These are phyloP conservation scores for Thripadectes ignobilis DNA, from an alignment of 2,797 vertebrate species.

Conservation along the genomic window DNA sequence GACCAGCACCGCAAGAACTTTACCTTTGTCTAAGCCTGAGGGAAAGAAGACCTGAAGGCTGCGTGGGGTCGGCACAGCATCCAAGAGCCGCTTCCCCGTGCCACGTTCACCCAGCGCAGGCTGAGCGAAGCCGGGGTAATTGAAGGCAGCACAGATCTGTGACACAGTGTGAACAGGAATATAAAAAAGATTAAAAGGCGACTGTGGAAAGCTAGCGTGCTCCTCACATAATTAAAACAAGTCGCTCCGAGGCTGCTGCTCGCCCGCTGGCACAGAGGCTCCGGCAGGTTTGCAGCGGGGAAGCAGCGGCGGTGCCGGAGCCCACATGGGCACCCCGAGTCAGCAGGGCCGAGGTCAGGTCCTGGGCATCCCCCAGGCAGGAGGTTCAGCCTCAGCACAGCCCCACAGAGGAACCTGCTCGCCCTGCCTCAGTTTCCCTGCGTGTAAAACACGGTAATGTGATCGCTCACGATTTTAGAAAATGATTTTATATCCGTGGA, in stretches of 20 bases:
- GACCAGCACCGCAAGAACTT: background rate
- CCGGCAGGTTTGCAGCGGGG: background rate
- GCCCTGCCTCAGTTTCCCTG: background rate
- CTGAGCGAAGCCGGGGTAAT: background rate
- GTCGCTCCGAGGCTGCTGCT: constrained; percentile 34
- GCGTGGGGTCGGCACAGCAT: fast-evolving
- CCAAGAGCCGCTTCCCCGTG: background rate
- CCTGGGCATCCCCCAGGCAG: too few species aligned
- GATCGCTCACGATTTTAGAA: background rate
- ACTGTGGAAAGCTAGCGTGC: constrained; percentile 58
- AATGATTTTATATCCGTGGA: background rate
- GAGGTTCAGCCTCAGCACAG: background rate
- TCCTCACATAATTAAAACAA: constrained; percentile 60
- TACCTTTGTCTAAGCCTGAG: background rate
- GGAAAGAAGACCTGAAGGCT: background rate
- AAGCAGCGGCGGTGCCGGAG: background rate
- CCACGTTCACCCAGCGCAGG: background rate
- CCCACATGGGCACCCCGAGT: background rate
- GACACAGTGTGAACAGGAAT: constrained; percentile 53
- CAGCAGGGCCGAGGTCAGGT: background rate
- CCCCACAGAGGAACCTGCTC: background rate
- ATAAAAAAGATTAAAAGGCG: constrained; percentile 39
- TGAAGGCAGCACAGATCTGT: background rate
- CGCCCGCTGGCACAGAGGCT: background rate
- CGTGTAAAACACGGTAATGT: background rate